Conservation (phyloP, 2,888 invertebrate species). For the Orgyia antiqua region DNA sequence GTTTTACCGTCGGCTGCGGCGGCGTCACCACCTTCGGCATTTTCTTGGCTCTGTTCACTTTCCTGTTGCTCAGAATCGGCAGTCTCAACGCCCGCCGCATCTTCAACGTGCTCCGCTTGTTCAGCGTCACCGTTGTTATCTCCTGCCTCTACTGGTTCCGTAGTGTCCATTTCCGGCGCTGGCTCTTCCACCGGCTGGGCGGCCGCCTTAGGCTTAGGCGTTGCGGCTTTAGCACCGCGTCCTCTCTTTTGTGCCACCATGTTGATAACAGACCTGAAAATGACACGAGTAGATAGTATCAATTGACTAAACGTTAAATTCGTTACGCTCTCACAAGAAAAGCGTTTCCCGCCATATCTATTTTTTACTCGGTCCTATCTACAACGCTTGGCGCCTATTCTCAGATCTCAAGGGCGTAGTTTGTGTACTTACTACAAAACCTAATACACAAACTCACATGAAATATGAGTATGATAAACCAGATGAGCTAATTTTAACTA, state of each 20-base stretch:
- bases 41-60: slow-evolving; percentile 34
- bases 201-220: slow-evolving; percentile 53
- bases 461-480: slow-evolving; percentile 15
- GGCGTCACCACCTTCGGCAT: slow-evolving; percentile 39
- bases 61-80: slow-evolving; percentile 27
- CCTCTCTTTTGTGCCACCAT: slow-evolving; percentile 72
- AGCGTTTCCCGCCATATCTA: slow-evolving; percentile 53
- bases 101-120: slow-evolving; percentile 40
- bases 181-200: slow-evolving; percentile 45
- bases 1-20: slow-evolving; percentile 43
- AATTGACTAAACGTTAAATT: slow-evolving; percentile 21
- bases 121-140: slow-evolving; percentile 63
- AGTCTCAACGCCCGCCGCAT: slow-evolving; percentile 24
- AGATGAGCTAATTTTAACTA: slow-evolving; percentile 25
- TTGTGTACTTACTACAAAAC: slow-evolving; percentile 45
- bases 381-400: slow-evolving; percentile 55
- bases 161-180: slow-evolving; percentile 36
- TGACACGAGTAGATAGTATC: slow-evolving; percentile 19
- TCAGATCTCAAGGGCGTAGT: slow-evolving; percentile 53
- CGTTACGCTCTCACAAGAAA: slow-evolving; percentile 27
- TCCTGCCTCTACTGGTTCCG: slow-evolving; percentile 39
- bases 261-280: slow-evolving; percentile 36
- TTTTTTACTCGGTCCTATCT: slow-evolving; percentile 35
- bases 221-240: slow-evolving; percentile 63
- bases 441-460: slow-evolving; percentile 22